phyloP scores from a whole-genome alignment of 2,797 vertebrate species.

The Pseudocheirus occidentalis region DNA sequence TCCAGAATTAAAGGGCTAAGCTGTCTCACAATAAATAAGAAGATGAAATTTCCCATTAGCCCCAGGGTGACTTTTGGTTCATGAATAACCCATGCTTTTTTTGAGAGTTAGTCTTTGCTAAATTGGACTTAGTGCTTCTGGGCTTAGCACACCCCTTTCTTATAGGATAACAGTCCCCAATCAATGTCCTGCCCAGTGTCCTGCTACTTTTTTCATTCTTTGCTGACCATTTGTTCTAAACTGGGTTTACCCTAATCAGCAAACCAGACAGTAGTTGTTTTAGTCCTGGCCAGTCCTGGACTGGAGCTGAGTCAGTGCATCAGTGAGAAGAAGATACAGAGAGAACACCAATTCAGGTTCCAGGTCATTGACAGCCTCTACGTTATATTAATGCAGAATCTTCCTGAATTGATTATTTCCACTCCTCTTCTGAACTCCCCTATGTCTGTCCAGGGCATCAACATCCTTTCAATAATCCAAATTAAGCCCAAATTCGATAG shows the following conservation, averaged over 20 bases:
- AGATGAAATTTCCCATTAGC: background rate
- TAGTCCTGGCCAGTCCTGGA: background rate
- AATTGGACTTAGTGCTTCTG: background rate
- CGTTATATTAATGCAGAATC: conserved; percentile 69
- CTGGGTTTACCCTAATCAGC: background rate
- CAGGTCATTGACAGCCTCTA: fast-evolving
- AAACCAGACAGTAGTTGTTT: background rate
- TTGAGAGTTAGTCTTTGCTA: background rate
- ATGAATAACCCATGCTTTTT: background rate
- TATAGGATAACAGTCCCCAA: background rate
- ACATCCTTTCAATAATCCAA: background rate
- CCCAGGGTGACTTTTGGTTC: background rate
- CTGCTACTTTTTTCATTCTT: background rate
- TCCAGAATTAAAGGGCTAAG: background rate
- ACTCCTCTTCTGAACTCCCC: background rate
- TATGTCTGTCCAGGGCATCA: background rate
- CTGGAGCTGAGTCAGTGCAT: background rate
- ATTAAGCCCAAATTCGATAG: background rate
- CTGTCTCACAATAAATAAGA: background rate
- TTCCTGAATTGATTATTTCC: conserved; percentile 77
- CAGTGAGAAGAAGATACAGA: background rate
- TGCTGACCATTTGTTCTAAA: background rate
- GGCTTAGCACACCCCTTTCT: background rate
- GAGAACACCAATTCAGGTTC: background rate
- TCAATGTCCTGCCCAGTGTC: background rate